These are phyloP conservation scores for Porites rus DNA, from an alignment of 92 coral and sea anemone genomes.

Conservation along the genomic window DNA sequence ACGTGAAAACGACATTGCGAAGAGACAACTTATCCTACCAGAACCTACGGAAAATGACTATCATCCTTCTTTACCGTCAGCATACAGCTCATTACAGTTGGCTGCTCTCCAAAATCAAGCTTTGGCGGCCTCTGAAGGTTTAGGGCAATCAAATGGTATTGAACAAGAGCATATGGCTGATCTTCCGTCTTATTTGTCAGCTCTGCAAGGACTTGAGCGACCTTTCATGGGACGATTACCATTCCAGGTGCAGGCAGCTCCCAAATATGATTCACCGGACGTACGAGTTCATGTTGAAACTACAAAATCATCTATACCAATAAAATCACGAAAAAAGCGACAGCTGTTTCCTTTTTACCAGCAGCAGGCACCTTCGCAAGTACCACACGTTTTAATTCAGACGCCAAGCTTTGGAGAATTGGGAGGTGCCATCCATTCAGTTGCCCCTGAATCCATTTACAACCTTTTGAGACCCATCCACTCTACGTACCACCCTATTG, in stretches of 20 bases:
- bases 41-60: slow-evolving; percentile 27
- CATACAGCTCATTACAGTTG: slow-evolving; percentile 29
- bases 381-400: slow-evolving; percentile 48
- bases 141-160: background rate
- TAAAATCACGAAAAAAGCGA: slow-evolving; percentile 47
- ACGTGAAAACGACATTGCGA: slow-evolving; percentile 28
- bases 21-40: slow-evolving; percentile 41
- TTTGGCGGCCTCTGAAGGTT: slow-evolving; percentile 11
- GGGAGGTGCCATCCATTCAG: slow-evolving; percentile 9
- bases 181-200: slow-evolving; percentile 9
- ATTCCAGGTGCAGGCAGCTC: slow-evolving; percentile 5
- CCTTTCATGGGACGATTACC: background rate
- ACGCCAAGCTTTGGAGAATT: slow-evolving; percentile 10
- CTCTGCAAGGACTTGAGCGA: slow-evolving; percentile 13
- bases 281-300: slow-evolving; percentile 92
- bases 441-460: slow-evolving; percentile 35
- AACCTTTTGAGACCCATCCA: slow-evolving; percentile 47
- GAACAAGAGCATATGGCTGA: slow-evolving; percentile 26
- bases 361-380: slow-evolving; percentile 39
- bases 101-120: slow-evolving; percentile 54
- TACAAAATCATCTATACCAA: slow-evolving; percentile 81
- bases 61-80: slow-evolving; percentile 42
- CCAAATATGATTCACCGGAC: slow-evolving; percentile 57
- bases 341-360: slow-evolving; percentile 69
- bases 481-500: background rate